These are phyloP conservation scores for Sarotherodon lohbergeri DNA, from an alignment of 2,113 vertebrate species.

Conservation along the genomic window DNA sequence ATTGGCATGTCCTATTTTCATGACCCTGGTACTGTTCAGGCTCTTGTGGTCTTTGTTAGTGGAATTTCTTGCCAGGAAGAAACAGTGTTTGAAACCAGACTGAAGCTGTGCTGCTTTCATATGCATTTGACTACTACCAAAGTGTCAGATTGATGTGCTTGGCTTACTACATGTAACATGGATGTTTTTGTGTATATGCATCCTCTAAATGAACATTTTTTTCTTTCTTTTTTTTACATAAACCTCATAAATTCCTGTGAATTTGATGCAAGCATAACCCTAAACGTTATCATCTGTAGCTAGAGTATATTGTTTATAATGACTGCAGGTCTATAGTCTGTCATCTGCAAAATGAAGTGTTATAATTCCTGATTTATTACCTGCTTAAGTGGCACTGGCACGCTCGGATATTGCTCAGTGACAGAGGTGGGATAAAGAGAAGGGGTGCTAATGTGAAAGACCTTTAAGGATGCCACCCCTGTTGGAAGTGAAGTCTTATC, in stretches of 20 bases:
- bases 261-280: not conserved
- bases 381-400: conserved; percentile 26
- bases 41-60: not conserved
- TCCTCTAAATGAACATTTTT: not conserved
- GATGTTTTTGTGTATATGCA: not conserved
- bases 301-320: conserved; percentile 17
- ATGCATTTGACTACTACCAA: not conserved
- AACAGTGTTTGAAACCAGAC: not conserved
- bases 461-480: conserved; percentile 1
- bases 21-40: not conserved
- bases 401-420: conserved; percentile 4
- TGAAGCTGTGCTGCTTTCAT: not conserved
- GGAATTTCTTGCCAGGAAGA: not conserved
- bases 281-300: not conserved
- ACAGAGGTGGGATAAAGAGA: not conserved
- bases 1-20: not conserved
- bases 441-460: not conserved
- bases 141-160: not conserved
- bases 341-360: not conserved
- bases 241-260: not conserved
- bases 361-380: conserved; percentile 56
- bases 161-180: not conserved
- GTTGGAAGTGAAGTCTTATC: not conserved
- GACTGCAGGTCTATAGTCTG: conserved; percentile 4
- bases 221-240: not conserved